phyloP scores from a whole-genome alignment of 2,113 vertebrate genomes.

The Ia io region DNA sequence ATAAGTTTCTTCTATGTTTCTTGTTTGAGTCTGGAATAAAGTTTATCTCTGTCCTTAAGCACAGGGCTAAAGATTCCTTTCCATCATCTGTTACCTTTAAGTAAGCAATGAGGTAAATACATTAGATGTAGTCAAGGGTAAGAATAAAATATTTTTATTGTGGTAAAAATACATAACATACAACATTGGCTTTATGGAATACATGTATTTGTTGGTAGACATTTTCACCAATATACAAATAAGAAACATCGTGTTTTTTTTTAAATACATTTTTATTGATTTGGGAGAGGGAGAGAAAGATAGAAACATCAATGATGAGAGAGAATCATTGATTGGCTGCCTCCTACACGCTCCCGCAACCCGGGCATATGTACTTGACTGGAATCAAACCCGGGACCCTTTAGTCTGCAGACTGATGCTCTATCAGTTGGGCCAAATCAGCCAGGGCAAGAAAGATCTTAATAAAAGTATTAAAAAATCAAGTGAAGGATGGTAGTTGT shows the following conservation, averaged over 20 bases:
- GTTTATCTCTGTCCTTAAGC: conserved; percentile 92
- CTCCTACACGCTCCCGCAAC: no score
- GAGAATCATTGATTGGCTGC: no score
- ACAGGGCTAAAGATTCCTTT: conserved; percentile 93
- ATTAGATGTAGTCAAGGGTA: conserved; percentile 84
- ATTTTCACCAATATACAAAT: not conserved
- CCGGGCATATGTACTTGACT: no score
- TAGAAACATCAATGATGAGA: no score
- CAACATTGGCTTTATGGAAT: not conserved
- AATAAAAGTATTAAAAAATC: not conserved
- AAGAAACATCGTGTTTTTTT: not conserved
- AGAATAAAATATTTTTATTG: conserved; percentile 81
- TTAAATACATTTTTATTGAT: no score
- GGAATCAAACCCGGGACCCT: no score
- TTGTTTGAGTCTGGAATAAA: conserved; percentile 93
- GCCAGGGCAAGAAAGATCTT: not conserved
- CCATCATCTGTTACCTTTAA: conserved; percentile 93
- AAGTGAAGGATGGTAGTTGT: not conserved
- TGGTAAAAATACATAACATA: not conserved
- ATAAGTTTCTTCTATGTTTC: conserved; percentile 72
- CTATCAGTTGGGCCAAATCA: no score
- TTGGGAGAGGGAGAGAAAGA: no score
- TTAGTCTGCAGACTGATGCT: no score
- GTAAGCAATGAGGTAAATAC: conserved; percentile 88
- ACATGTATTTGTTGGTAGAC: not conserved